Percentiles rank a stretch among this genome's conserved stretches.
Evolutionary conservation across 2,113 vertebrate genomes (phyloP).

Genomic region (Ptychochromis oligacanthus): DNA sequence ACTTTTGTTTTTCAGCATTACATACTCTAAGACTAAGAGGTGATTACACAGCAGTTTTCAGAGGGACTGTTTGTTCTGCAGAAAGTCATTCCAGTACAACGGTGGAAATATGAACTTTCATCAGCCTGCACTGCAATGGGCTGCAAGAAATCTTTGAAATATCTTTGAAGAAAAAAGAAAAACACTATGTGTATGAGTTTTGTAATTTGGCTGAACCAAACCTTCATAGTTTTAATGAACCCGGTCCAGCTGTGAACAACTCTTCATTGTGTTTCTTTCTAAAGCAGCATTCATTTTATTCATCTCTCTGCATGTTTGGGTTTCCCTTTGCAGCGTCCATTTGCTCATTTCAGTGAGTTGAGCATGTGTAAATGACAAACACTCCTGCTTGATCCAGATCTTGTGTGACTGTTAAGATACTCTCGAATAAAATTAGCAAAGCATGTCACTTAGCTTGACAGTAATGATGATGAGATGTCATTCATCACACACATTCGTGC

Average conservation of each 20-base stretch:
- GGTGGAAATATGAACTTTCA: neutral
- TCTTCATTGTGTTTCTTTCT: neutral
- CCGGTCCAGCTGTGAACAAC: neutral
- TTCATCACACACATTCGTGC: neutral
- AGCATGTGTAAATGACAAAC: neutral
- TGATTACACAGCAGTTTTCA: neutral
- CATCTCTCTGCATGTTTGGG: neutral
- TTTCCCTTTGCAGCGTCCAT: neutral
- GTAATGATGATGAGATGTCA: neutral
- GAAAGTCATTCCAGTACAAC: neutral
- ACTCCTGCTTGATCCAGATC: neutral
- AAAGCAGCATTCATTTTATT: neutral
- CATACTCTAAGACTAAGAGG: neutral
- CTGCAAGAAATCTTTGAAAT: neutral
- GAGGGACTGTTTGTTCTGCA: neutral
- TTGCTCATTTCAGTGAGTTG: neutral
- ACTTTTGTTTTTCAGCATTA: neutral
- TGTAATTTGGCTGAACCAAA: no score
- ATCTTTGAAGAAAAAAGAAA: no score
- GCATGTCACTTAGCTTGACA: constrained; percentile 1
- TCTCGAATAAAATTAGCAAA: constrained; percentile 5
- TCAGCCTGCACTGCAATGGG: no score
- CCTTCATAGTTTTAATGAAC: neutral
- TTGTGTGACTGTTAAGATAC: neutral
- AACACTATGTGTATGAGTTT: neutral